Conservation (phyloP, 2,888 invertebrate genomes). For the Diarsia mendica region DNA sequence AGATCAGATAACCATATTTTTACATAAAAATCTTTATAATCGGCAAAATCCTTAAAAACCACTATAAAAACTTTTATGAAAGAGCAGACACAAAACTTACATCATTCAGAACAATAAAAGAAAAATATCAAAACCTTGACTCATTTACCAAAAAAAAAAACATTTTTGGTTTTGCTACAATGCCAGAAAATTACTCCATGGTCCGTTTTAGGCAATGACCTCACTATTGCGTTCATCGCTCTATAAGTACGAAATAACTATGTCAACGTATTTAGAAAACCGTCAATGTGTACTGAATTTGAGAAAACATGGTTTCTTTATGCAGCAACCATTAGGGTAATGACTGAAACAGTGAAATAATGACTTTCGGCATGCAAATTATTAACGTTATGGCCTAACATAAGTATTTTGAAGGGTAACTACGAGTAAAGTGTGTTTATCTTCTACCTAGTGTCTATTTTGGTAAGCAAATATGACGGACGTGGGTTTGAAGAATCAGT, state of each 20-base stretch:
- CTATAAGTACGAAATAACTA: background rate
- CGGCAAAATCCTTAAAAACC: background rate
- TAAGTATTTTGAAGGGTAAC: constrained; percentile 37
- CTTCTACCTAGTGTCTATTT: background rate
- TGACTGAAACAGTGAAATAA: constrained; percentile 36
- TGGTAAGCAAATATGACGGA: constrained; percentile 3
- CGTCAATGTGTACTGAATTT: constrained; percentile 22
- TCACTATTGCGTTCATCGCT: constrained; percentile 39
- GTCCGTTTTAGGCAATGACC: constrained; percentile 29
- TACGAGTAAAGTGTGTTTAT: background rate
- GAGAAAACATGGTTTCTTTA: constrained; percentile 14
- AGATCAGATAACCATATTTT: background rate
- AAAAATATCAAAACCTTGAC: constrained; percentile 29
- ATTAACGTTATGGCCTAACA: constrained; percentile 43
- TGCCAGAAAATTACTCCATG: constrained; percentile 38
- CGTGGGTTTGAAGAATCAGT: background rate
- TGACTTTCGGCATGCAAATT: constrained; percentile 44
- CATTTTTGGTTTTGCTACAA: constrained; percentile 33
- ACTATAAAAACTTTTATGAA: constrained; percentile 11
- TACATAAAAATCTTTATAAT: background rate
- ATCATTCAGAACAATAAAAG: constrained; percentile 35
- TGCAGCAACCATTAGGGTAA: constrained; percentile 32
- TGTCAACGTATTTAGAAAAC: constrained; percentile 8
- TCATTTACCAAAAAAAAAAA: constrained; percentile 33
- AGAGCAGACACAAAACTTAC: constrained; percentile 38